Percentiles rank a stretch among this genome's conserved stretches.
Evolutionary conservation across 2,113 vertebrate genomes (phyloP).

Genomic region (Nesoenas mayeri): DNA sequence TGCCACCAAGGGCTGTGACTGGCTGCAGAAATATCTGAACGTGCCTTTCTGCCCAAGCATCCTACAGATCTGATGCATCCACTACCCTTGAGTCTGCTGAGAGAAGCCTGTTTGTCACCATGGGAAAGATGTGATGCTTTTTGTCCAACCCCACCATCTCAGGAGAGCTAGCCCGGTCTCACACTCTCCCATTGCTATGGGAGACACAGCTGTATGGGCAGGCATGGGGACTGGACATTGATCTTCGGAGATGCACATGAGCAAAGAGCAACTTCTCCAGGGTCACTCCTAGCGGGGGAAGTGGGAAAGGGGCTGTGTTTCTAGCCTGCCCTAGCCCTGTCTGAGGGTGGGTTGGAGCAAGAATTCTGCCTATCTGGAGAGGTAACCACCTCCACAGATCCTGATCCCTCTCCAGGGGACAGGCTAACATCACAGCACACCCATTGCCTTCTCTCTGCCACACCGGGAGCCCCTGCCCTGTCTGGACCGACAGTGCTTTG

Average conservation of each 20-base stretch:
- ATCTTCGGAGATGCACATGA: background rate
- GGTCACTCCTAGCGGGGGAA: background rate
- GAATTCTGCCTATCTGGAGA: background rate
- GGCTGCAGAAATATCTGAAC: background rate
- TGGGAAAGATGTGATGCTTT: background rate
- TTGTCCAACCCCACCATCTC: background rate
- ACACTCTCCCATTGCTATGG: fast-evolving
- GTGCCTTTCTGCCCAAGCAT: background rate
- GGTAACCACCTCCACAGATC: background rate
- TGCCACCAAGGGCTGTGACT: background rate
- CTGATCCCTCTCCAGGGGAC: background rate
- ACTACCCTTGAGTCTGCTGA: fast-evolving
- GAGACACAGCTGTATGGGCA: background rate
- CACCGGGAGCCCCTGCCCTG: fast-evolving
- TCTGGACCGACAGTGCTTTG: background rate
- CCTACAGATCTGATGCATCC: background rate
- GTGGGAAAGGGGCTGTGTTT: background rate
- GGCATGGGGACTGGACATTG: fast-evolving
- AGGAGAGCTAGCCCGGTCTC: background rate
- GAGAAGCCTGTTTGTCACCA: background rate
- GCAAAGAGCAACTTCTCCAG: background rate
- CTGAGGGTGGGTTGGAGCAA: background rate
- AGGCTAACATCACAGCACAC: background rate
- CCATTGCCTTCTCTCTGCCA: background rate
- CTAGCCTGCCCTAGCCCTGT: background rate